These are phyloP conservation scores for Nicator chloris DNA, from an alignment of 2,113 vertebrate species.

Conservation along the genomic window DNA sequence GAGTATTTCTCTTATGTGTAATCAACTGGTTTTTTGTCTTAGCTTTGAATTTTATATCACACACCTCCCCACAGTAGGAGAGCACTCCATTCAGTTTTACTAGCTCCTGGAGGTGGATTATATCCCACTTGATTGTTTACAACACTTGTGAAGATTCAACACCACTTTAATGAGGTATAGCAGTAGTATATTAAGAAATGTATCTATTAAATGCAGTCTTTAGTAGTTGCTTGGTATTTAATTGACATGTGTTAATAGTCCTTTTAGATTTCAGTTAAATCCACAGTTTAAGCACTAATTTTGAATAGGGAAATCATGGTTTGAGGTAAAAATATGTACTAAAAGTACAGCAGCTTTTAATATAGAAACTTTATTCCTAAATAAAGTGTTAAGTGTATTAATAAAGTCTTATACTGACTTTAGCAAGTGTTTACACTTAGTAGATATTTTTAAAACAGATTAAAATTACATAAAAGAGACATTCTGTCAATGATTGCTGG, in stretches of 20 bases:
- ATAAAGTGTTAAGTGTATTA: background rate
- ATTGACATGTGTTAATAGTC: slow-evolving; percentile 48
- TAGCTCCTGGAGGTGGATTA: slow-evolving; percentile 23
- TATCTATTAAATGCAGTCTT: slow-evolving; percentile 10
- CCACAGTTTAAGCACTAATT: slow-evolving; percentile 8
- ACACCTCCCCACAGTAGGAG: background rate
- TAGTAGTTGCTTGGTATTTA: background rate
- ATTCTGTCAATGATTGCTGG: background rate
- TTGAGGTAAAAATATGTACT: background rate
- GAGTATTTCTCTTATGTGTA: background rate
- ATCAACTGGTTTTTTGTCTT: background rate
- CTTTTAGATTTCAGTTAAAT: slow-evolving; percentile 8
- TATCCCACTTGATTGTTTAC: slow-evolving; percentile 41
- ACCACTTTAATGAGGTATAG: slow-evolving; percentile 47
- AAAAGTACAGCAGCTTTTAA: background rate
- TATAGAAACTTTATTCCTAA: background rate
- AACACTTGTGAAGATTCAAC: slow-evolving; percentile 14
- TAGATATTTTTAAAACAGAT: background rate
- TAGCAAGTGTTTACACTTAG: background rate
- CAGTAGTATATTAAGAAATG: background rate
- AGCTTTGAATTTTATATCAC: background rate
- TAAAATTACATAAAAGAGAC: background rate
- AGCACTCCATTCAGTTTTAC: background rate
- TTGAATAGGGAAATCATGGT: slow-evolving; percentile 6
- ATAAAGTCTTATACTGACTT: background rate